phyloP scores from a whole-genome alignment of 2,113 vertebrate genomes.

The Aplodontia rufa region DNA sequence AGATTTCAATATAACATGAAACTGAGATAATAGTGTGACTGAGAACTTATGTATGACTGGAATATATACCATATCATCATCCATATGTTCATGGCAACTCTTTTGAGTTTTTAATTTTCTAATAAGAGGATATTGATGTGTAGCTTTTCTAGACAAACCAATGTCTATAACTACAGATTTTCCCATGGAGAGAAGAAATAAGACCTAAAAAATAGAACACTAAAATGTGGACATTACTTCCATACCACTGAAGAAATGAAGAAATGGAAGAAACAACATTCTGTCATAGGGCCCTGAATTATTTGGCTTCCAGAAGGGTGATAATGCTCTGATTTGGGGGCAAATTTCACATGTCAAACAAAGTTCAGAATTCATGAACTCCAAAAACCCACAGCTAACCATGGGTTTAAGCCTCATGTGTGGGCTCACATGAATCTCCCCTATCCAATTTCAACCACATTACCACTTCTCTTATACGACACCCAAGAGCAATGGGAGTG shows the following conservation, averaged over 20 bases:
- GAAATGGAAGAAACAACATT: background rate
- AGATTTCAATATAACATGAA: background rate
- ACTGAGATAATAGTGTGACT: too few species aligned
- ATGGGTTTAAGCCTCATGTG: rapidly evolving
- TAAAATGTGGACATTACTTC: background rate
- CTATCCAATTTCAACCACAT: background rate
- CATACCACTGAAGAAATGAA: background rate
- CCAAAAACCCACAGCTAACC: background rate
- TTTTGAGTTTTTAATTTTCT: background rate
- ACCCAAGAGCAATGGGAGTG: background rate
- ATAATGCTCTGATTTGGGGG: background rate
- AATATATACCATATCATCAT: background rate
- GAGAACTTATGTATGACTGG: background rate
- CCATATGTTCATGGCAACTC: background rate
- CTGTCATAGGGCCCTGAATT: background rate
- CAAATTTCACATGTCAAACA: background rate
- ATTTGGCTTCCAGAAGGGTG: background rate
- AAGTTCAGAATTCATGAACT: background rate
- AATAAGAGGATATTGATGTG: background rate
- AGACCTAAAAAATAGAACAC: background rate
- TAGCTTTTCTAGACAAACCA: background rate
- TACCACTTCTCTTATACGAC: background rate
- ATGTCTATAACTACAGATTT: background rate
- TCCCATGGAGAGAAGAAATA: background rate
- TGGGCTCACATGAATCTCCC: background rate